A percentile compares a stretch with the other conserved stretches of the same genome.
Evolutionary conservation across 2,797 vertebrate genomes (phyloP).

Genomic region (Oreortyx pictus): DNA sequence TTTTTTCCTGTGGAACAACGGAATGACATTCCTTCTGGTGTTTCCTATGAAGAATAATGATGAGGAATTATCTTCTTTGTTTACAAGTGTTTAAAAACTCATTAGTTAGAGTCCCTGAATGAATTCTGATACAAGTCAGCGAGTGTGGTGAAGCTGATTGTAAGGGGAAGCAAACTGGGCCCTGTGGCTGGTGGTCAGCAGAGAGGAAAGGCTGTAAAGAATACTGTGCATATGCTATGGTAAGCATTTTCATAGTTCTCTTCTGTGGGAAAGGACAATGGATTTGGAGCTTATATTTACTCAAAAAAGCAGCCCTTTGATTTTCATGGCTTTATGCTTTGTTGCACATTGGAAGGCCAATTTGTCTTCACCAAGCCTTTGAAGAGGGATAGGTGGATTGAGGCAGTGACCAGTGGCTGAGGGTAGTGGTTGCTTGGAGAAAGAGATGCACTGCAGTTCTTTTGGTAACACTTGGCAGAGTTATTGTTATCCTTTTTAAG

Average conservation of each 20-base stretch:
- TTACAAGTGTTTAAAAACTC: slow-evolving; percentile 68
- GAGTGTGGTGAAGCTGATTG: slow-evolving; percentile 64
- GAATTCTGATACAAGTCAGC: slow-evolving; percentile 58
- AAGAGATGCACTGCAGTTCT: background rate
- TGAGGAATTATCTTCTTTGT: slow-evolving; percentile 65
- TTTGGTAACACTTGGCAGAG: background rate
- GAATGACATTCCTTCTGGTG: slow-evolving; percentile 48
- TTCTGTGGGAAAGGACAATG: slow-evolving; percentile 62
- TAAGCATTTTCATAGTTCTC: slow-evolving; percentile 63
- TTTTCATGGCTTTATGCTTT: slow-evolving; percentile 66
- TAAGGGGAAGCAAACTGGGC: slow-evolving; percentile 48
- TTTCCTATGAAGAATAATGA: slow-evolving; percentile 55
- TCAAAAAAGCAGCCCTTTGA: slow-evolving; percentile 65
- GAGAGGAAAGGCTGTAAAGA: slow-evolving; percentile 63
- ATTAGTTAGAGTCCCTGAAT: slow-evolving; percentile 56
- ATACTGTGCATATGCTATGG: slow-evolving; percentile 61
- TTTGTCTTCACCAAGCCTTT: slow-evolving; percentile 62
- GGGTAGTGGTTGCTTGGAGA: background rate
- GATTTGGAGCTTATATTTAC: slow-evolving; percentile 65
- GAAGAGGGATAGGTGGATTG: slow-evolving; percentile 39
- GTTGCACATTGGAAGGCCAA: slow-evolving; percentile 42
- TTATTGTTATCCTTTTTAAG: background rate
- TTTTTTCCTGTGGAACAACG: slow-evolving; percentile 53
- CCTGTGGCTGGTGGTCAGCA: slow-evolving; percentile 63
- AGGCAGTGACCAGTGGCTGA: background rate